Evolutionary conservation across 2,797 vertebrate genomes (phyloP).

Genomic region (Bufotes viridis): DNA sequence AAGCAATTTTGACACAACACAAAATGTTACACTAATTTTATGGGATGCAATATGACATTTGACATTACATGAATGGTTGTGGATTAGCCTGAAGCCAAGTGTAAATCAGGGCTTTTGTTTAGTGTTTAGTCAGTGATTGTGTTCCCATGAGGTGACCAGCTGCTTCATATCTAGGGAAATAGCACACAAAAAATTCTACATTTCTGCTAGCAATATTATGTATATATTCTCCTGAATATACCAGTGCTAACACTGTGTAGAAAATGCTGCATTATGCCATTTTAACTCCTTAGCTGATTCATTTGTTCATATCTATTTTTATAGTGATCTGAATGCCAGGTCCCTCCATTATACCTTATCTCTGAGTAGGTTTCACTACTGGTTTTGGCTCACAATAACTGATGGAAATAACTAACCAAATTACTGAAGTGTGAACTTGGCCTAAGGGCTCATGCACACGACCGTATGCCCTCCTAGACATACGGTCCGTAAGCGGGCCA

Average conservation of each 20-base stretch:
- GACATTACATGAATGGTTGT: constrained; percentile 30
- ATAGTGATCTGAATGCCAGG: too few relatives aligned
- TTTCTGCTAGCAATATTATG: neutral
- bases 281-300: neutral
- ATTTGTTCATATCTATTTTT: neutral
- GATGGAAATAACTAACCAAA: too few relatives aligned
- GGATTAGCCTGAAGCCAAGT: constrained; percentile 36
- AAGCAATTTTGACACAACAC: constrained; percentile 33
- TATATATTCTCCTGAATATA: neutral
- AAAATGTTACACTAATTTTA: constrained; percentile 42
- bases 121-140: neutral
- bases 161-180: constrained; percentile 8
- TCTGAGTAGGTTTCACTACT: too few relatives aligned
- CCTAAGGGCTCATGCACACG: too few relatives aligned
- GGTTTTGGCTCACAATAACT: too few relatives aligned
- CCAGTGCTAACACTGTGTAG: neutral
- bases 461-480: too few relatives aligned
- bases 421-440: too few relatives aligned
- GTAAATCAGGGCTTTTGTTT: constrained; percentile 46
- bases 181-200: neutral
- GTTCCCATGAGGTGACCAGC: constrained; percentile 32
- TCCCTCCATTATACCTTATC: too few relatives aligned
- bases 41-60: constrained; percentile 47
- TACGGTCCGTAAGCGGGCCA: too few relatives aligned
- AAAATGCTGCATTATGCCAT: neutral